These are phyloP conservation scores for Harpagoxenus sublaevis DNA, from an alignment of 2,888 invertebrate species.

Conservation along the genomic window DNA sequence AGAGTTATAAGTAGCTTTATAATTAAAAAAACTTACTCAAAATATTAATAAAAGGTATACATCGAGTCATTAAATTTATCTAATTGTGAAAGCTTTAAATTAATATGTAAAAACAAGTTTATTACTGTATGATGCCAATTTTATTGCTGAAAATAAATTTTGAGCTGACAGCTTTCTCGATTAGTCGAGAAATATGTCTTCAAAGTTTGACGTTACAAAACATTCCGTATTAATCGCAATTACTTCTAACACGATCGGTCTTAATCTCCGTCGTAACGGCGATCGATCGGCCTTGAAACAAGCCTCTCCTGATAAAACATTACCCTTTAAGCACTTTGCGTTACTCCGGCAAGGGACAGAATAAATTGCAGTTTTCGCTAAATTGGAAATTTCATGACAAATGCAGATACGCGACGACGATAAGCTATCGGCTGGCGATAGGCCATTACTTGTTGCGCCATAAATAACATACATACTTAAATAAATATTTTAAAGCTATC, in stretches of 20 bases:
- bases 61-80: background rate
- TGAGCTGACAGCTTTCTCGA: background rate
- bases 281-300: constrained; percentile 66
- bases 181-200: background rate
- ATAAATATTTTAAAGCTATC: background rate
- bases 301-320: constrained; percentile 18
- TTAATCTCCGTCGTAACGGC: constrained; percentile 37
- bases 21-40: background rate
- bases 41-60: background rate
- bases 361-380: background rate
- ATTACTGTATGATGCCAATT: background rate
- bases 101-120: background rate
- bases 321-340: constrained; percentile 3
- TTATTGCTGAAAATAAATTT: background rate
- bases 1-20: background rate
- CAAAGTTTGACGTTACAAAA: constrained; percentile 17
- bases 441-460: background rate
- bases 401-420: background rate
- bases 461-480: background rate
- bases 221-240: constrained; percentile 24
- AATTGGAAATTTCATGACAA: background rate
- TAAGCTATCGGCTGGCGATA: constrained; percentile 12
- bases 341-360: background rate
- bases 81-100: background rate
- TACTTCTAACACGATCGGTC: constrained; percentile 42